phyloP scores from a whole-genome alignment of 1,140 invertebrate species.

The Drosophila ficusphila region DNA sequence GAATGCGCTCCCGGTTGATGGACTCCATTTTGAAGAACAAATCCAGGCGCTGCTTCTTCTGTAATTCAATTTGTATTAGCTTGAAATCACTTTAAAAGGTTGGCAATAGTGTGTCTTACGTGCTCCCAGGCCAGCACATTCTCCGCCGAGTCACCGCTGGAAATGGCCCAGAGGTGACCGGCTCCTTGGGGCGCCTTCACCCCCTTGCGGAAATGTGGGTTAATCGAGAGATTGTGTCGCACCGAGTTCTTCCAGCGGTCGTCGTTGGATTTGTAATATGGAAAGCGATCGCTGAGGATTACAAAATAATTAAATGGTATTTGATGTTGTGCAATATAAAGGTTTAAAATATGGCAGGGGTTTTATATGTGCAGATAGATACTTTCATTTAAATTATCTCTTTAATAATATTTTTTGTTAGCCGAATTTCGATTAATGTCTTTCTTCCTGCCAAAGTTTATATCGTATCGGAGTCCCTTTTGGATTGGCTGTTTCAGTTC shows the following conservation, averaged over 20 bases:
- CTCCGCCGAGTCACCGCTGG: conserved; percentile 86
- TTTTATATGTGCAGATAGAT: too few species aligned
- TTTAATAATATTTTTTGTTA: too few species aligned
- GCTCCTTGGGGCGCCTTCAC: conserved; percentile 92
- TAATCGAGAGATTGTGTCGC: conserved; percentile 94
- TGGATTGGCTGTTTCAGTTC: neutral
- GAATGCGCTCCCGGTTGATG: conserved; percentile 73
- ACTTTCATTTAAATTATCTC: too few species aligned
- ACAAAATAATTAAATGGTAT: neutral
- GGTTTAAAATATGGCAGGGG: too few species aligned
- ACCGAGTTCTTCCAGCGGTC: conserved; percentile 96
- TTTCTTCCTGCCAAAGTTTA: too few species aligned
- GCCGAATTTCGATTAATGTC: too few species aligned
- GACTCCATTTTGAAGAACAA: conserved; percentile 84
- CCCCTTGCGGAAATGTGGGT: conserved; percentile 94
- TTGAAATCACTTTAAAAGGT: too few species aligned
- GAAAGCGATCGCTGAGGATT: conserved; percentile 90
- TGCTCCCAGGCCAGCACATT: conserved; percentile 84
- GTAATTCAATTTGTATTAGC: neutral
- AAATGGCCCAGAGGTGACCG: conserved; percentile 93
- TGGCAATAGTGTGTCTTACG: conserved; percentile 44
- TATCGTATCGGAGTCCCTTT: neutral
- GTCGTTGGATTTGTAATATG: conserved; percentile 93
- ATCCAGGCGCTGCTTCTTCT: conserved; percentile 84
- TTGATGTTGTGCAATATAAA: too few species aligned